These are phyloP conservation scores for Sprattus sprattus DNA, from an alignment of 2,113 vertebrate genomes.

Conservation along the genomic window DNA sequence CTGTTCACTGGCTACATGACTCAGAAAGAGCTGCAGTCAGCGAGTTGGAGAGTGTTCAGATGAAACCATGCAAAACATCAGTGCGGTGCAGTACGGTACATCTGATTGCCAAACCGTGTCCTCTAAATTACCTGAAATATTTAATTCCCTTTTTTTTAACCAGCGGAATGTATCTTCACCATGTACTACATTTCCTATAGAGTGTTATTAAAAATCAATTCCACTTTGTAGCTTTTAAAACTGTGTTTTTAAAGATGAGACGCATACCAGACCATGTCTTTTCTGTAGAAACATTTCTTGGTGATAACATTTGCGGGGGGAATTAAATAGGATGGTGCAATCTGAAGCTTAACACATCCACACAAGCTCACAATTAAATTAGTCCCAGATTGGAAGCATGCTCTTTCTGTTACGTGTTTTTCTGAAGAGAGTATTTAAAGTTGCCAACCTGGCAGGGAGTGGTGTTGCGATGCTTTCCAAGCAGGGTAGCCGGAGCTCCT, in stretches of 20 bases:
- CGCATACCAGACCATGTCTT: background rate
- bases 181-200: background rate
- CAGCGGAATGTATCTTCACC: background rate
- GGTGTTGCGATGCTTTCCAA: constrained; percentile 30
- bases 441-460: background rate
- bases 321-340: background rate
- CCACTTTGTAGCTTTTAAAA: background rate
- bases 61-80: background rate
- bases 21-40: constrained; percentile 10
- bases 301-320: background rate
- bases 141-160: background rate
- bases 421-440: constrained; percentile 33
- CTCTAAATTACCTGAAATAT: background rate
- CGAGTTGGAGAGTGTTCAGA: background rate
- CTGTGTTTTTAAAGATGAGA: background rate
- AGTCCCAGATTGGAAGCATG: constrained; percentile 33
- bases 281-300: background rate
- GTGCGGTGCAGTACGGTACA: background rate
- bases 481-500: constrained; percentile 22
- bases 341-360: background rate
- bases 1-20: background rate
- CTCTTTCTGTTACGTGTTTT: constrained; percentile 29
- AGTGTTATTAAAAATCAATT: background rate
- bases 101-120: constrained; percentile 1
- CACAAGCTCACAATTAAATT: constrained; percentile 12